Evolutionary conservation across 2,888 invertebrate genomes (phyloP).

Genomic region (Ormyrus labotus): DNA sequence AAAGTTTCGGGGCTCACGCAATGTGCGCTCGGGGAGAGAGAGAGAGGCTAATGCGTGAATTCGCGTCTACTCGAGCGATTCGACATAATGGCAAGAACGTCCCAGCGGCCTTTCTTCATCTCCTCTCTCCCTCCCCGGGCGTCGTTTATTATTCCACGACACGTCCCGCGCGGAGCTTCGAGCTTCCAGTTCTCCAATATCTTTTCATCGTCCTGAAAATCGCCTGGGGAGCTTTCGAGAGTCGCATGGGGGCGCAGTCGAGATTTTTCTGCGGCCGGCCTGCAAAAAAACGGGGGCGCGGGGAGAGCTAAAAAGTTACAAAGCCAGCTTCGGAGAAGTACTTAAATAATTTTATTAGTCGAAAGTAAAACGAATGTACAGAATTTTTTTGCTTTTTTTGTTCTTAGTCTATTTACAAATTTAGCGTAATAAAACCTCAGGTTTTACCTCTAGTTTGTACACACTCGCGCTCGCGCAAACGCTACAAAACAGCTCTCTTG

Average conservation of each 20-base stretch:
- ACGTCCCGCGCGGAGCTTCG: conserved; percentile 31
- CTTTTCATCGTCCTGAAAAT: conserved; percentile 35
- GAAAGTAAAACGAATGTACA: conserved; percentile 50
- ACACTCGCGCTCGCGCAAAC: too few relatives aligned
- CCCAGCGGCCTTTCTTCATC: conserved; percentile 47
- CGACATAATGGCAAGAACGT: conserved; percentile 33
- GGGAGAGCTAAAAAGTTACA: background rate
- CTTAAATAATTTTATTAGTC: conserved; percentile 47
- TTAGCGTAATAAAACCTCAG: too few relatives aligned
- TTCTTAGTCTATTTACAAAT: too few relatives aligned
- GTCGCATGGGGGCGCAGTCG: conserved; percentile 2
- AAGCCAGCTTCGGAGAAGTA: background rate
- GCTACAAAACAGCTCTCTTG: background rate
- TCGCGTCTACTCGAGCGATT: conserved; percentile 46
- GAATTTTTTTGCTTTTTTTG: too few relatives aligned
- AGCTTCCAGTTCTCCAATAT: conserved; percentile 37
- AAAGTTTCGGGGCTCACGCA: background rate
- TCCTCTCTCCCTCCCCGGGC: conserved; percentile 8
- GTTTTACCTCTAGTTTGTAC: too few relatives aligned
- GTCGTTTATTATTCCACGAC: conserved; percentile 48
- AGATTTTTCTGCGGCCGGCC: conserved; percentile 17
- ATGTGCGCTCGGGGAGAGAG: conserved; percentile 17
- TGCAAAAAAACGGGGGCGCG: background rate
- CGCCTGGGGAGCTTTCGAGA: conserved; percentile 50
- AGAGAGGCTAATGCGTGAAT: conserved; percentile 47